Base-by-base conservation (phyloP, 2,113 vertebrate species). In the Nycticryphes semicollaris region DNA sequence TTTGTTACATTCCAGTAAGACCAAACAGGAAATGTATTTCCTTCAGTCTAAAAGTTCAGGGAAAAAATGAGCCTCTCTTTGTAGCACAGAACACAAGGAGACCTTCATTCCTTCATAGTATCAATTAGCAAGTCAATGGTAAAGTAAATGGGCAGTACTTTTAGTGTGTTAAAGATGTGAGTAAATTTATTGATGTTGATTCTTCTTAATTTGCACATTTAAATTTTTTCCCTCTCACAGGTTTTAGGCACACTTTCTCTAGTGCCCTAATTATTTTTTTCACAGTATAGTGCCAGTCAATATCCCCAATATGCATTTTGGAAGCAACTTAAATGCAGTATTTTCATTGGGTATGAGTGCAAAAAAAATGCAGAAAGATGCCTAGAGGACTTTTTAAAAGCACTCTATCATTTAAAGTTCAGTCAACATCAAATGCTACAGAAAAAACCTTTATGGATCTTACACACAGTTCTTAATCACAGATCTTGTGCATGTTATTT, bases 21-120 rank as follows among this genome's bases (percentile, higher is more conserved):
- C 80, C 80, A 68, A 96, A 74, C 69, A 84, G 93, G 95, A 96
- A 94, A 89, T 77, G 28, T 12, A 53, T 75, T 96, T 91, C 62
- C 79, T 89, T 78, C 79, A 70, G 67, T 67, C 31, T 53, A 85
- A 84, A 83, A 57, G 67, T 69, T 94, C 75, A 83, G 77, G 70
- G 85, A 78, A 14, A 73, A 69, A 96, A 89, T 30, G 75, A 89
- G 25, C 18, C 41, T 73, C 70, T 91, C 57, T 77, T 51, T 77
- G 69, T 78, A 93, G 45, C 67, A 67, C 13, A 45, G 57, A 80
- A 82, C 56, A 91, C 50, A 93, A 82, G 69, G 87, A 77, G 66
- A 86, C 39, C 69, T 89, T 97, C 53, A 76, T 64, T 89, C 74
- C 91, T 89, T 89, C 62, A 35, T 69, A 39, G 43, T 27, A 48